These are phyloP conservation scores for Drosophila paucipuncta DNA, from an alignment of 2,888 invertebrate species.

Conservation along the genomic window DNA sequence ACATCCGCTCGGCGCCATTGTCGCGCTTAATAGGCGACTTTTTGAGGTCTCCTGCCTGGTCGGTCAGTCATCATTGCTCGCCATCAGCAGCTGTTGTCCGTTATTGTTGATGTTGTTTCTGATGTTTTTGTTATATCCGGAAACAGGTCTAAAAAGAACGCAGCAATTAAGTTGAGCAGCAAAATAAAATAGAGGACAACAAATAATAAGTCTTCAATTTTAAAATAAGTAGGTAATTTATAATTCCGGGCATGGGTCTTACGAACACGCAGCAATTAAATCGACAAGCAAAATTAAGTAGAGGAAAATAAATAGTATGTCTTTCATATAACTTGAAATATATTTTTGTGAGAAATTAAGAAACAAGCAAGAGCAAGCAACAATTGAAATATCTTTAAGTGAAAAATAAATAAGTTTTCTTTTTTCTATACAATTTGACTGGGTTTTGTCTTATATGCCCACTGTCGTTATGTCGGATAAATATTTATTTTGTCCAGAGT, in stretches of 20 bases:
- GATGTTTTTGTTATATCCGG: conserved; percentile 42
- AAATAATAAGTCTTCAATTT: conserved; percentile 11
- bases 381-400: background rate
- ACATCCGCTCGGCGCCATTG: conserved; percentile 74
- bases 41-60: conserved; percentile 29
- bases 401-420: background rate
- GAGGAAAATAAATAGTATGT: conserved; percentile 12
- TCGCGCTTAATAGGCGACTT: conserved; percentile 59
- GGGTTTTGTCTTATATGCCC: conserved; percentile 23
- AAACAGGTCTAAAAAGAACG: conserved; percentile 45
- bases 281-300: conserved; percentile 24
- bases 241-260: conserved; percentile 46
- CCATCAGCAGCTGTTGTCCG: conserved; percentile 26
- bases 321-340: background rate
- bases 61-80: conserved; percentile 42
- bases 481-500: conserved; percentile 15
- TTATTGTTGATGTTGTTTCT: conserved; percentile 17
- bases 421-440: conserved; percentile 22
- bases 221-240: conserved; percentile 1
- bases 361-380: background rate
- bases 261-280: conserved; percentile 58
- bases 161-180: conserved; percentile 53
- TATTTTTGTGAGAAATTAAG: background rate
- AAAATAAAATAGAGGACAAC: conserved; percentile 21
- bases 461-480: background rate